Conservation (phyloP, 2,113 vertebrate genomes). For the Ramphastos sulfuratus region DNA sequence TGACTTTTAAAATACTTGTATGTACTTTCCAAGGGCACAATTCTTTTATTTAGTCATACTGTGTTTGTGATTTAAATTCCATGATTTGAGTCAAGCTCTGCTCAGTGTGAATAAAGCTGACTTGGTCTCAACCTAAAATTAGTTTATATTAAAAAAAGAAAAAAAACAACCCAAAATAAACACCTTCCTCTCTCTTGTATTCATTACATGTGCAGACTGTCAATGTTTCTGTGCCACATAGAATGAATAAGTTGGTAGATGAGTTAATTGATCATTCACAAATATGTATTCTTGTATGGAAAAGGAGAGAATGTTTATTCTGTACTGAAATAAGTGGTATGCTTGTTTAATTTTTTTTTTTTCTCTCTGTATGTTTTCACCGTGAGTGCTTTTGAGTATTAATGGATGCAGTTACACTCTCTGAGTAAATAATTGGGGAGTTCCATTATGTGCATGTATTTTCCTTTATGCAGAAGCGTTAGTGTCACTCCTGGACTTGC, state of each 20-base stretch:
- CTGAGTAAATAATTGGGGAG: conserved; percentile 26
- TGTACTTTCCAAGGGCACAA: not conserved
- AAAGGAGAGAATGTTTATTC: not conserved
- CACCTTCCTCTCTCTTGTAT: not conserved
- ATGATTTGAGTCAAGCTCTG: not conserved
- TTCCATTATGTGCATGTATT: not conserved
- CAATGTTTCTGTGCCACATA: not conserved
- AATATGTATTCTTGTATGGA: not conserved
- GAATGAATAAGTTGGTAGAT: not conserved
- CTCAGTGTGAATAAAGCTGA: not conserved
- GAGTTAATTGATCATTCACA: not conserved
- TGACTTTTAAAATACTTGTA: not conserved
- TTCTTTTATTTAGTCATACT: not conserved
- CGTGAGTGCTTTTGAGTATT: conserved; percentile 41
- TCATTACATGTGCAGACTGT: not conserved
- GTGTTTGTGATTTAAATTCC: not conserved
- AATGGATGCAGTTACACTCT: conserved; percentile 57
- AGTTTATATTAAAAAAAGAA: not conserved
- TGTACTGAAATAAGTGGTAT: not conserved
- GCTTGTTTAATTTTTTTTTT: not conserved
- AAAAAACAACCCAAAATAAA: not conserved
- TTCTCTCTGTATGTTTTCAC: conserved; percentile 10
- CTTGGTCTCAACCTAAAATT: not conserved
- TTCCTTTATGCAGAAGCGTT: conserved; percentile 38
- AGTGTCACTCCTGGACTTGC: conserved; percentile 37